Percentiles rank a stretch among this genome's conserved stretches.
Evolutionary conservation across 2,888 invertebrate genomes (phyloP).

Genomic region (Palloptera scutellata): DNA sequence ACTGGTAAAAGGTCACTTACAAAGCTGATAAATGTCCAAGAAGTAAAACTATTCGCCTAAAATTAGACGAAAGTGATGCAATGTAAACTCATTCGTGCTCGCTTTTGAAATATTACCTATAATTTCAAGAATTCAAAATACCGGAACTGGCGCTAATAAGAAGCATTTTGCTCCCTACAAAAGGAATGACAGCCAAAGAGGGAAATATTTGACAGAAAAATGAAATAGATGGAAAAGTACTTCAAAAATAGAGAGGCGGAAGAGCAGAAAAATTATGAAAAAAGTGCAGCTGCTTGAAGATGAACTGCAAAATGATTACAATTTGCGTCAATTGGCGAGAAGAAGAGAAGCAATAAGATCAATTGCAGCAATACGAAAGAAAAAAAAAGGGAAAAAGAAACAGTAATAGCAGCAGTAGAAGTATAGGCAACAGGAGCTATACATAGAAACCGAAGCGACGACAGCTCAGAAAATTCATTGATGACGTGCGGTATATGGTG

Average conservation of each 20-base stretch:
- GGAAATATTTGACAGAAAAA: not conserved
- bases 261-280: not conserved
- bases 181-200: too few relatives aligned
- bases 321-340: conserved; percentile 24
- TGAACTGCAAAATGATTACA: conserved; percentile 25
- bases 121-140: not conserved
- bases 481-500: conserved; percentile 8
- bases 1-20: too few relatives aligned
- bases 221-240: not conserved
- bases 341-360: too few relatives aligned
- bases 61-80: too few relatives aligned
- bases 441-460: conserved; percentile 44
- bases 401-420: too few relatives aligned
- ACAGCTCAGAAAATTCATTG: conserved; percentile 53
- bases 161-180: not conserved
- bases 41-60: too few relatives aligned
- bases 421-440: conserved; percentile 1
- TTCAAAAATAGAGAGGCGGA: not conserved
- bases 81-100: too few relatives aligned
- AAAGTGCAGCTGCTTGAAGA: conserved; percentile 1
- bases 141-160: conserved; percentile 4
- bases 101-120: too few relatives aligned
- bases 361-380: not conserved
- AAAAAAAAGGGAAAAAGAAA: not conserved
- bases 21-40: too few relatives aligned